Conservation (phyloP, 2,113 vertebrate genomes). For the Thamnophis sirtalis region DNA sequence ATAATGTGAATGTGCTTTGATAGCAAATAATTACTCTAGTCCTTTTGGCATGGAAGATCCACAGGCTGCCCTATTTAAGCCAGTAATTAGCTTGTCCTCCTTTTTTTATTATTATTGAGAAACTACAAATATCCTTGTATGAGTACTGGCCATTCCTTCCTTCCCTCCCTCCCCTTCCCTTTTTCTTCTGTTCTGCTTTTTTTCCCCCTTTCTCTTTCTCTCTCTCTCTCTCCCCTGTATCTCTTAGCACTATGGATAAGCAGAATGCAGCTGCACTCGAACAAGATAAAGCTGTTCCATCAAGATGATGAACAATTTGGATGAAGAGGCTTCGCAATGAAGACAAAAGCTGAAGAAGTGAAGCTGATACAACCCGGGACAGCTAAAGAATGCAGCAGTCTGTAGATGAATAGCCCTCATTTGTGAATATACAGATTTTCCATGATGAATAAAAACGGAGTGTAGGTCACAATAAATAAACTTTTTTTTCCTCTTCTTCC, state of each 20-base stretch:
- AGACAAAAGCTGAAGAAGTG: slow-evolving; percentile 88
- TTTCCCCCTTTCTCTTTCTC: slow-evolving; percentile 58
- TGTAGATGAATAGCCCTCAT: slow-evolving; percentile 89
- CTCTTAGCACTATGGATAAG: slow-evolving; percentile 83
- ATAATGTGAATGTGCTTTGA: slow-evolving; percentile 98
- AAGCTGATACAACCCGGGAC: slow-evolving; percentile 78
- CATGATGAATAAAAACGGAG: slow-evolving; percentile 77
- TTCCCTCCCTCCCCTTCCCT: slow-evolving; percentile 61
- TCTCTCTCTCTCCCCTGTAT: slow-evolving; percentile 69
- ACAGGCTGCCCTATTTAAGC: slow-evolving; percentile 96
- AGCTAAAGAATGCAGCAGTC: slow-evolving; percentile 83
- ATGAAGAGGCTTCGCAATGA: slow-evolving; percentile 86
- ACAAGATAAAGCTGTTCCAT: slow-evolving; percentile 89
- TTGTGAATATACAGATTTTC: slow-evolving; percentile 92
- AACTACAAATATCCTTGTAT: slow-evolving; percentile 94
- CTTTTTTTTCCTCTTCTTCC: slow-evolving; percentile 50
- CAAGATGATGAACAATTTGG: slow-evolving; percentile 93
- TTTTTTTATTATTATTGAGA: slow-evolving; percentile 87
- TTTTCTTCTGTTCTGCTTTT: slow-evolving; percentile 44
- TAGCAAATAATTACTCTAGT: slow-evolving; percentile 97
- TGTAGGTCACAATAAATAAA: slow-evolving; percentile 87
- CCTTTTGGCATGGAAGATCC: slow-evolving; percentile 98
- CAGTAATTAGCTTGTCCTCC: slow-evolving; percentile 99
- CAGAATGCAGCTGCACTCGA: slow-evolving; percentile 88
- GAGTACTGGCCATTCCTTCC: slow-evolving; percentile 83